These are phyloP conservation scores for Drosophila yakuba DNA, from an alignment of 1,140 invertebrate species.

Conservation along the genomic window DNA sequence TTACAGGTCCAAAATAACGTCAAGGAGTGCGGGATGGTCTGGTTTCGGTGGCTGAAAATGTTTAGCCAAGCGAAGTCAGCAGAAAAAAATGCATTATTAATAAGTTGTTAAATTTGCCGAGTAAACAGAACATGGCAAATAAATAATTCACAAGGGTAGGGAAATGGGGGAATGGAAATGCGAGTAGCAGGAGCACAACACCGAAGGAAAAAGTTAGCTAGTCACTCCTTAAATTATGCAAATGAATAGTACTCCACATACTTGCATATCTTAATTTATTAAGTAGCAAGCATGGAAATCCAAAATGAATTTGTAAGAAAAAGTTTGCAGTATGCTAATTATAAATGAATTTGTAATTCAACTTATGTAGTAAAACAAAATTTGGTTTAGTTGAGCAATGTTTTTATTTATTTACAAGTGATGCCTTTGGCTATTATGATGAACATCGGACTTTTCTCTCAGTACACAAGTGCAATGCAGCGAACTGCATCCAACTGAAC, in stretches of 20 bases:
- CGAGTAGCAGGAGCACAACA: neutral
- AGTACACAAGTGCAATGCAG: slow-evolving; percentile 28
- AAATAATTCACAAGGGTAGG: slow-evolving; percentile 65
- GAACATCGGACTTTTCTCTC: neutral
- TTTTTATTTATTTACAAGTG: too few species aligned
- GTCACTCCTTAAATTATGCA: too few species aligned
- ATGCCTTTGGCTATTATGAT: neutral
- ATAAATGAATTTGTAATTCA: too few species aligned
- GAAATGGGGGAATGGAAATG: neutral
- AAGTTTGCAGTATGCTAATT: too few species aligned
- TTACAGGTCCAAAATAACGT: slow-evolving; percentile 37
- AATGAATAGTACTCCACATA: too few species aligned
- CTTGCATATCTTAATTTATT: too few species aligned
- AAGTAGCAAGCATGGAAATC: too few species aligned
- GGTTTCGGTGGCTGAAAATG: slow-evolving; percentile 35
- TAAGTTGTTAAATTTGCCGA: slow-evolving; percentile 83
- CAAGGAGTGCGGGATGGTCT: slow-evolving; percentile 5
- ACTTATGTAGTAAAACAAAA: too few species aligned
- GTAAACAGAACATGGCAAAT: slow-evolving; percentile 74
- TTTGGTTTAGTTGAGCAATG: too few species aligned
- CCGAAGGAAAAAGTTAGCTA: neutral
- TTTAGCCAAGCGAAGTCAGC: slow-evolving; percentile 63
- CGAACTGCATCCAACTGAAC: slow-evolving; percentile 48
- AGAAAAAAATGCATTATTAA: slow-evolving; percentile 79
- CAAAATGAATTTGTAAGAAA: too few species aligned